Percentiles rank a stretch among this genome's conserved stretches.
These are phyloP conservation scores for Lucilia cuprina DNA, from an alignment of 1,140 invertebrate genomes.

Conservation along the genomic window DNA sequence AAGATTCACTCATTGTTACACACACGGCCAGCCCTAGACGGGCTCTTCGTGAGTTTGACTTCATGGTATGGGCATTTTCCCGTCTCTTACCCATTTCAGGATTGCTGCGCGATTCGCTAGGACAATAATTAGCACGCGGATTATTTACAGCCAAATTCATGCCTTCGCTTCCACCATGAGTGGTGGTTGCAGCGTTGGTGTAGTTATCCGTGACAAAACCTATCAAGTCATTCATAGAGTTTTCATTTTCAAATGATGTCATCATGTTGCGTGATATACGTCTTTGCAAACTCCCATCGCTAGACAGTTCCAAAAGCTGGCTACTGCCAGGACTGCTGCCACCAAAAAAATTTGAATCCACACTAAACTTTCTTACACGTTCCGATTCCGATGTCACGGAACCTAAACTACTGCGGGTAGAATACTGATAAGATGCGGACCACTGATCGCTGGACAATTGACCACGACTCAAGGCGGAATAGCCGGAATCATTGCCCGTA, in stretches of 20 bases:
- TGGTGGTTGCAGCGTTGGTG: background rate
- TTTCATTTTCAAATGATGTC: conserved; percentile 61
- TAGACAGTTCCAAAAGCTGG: conserved; percentile 48
- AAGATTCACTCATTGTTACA: conserved; percentile 59
- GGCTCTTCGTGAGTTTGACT: conserved; percentile 48
- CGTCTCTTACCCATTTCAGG: conserved; percentile 55
- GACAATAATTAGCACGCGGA: conserved; percentile 52
- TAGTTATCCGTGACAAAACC: conserved; percentile 60
- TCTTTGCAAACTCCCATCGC: conserved; percentile 58
- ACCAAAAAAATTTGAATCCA: conserved; percentile 46
- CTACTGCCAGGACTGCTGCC: conserved; percentile 44
- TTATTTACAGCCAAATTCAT: conserved; percentile 51
- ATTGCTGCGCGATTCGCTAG: conserved; percentile 59
- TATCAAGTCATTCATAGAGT: conserved; percentile 59
- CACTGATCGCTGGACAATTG: conserved; percentile 51
- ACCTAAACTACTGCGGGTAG: conserved; percentile 58
- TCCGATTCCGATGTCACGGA: conserved; percentile 58
- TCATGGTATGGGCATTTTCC: conserved; percentile 38
- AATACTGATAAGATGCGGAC: conserved; percentile 58
- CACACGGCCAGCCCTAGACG: conserved; percentile 68
- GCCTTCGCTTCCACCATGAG: conserved; percentile 53
- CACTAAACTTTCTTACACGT: conserved; percentile 54
- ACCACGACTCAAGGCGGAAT: conserved; percentile 51
- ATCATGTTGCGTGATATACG: conserved; percentile 60
- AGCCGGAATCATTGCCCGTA: conserved; percentile 60